Percentiles rank a stretch among this genome's conserved stretches.
Conservation (phyloP, 2,888 invertebrate species). For the Phengaris alcon region DNA sequence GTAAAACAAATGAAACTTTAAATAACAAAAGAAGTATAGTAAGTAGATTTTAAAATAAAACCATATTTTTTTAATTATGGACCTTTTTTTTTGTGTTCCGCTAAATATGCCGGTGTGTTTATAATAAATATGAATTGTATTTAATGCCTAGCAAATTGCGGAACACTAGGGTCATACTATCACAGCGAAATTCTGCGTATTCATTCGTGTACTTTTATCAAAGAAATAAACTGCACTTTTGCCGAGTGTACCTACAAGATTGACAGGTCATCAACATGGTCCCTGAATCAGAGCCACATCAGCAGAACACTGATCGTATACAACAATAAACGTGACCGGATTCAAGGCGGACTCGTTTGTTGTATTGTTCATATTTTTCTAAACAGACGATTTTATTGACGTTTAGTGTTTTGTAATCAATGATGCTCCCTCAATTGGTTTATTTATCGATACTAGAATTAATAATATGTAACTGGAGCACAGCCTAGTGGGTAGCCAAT, state of each 20-base stretch:
- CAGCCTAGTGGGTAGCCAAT: too few relatives aligned
- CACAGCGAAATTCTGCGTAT: neutral
- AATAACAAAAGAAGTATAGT: too few relatives aligned
- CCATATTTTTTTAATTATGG: too few relatives aligned
- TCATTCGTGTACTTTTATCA: neutral
- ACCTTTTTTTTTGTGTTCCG: too few relatives aligned
- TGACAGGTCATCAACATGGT: conserved; percentile 10
- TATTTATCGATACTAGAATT: neutral
- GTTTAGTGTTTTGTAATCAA: conserved; percentile 7
- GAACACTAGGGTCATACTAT: neutral
- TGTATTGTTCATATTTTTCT: conserved; percentile 8
- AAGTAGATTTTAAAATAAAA: too few relatives aligned
- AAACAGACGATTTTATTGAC: neutral
- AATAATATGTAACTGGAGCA: too few relatives aligned
- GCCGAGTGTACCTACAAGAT: neutral
- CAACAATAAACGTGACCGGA: neutral
- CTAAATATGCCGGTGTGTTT: too few relatives aligned
- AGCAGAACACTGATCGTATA: neutral
- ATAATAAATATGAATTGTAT: neutral
- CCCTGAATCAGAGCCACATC: neutral
- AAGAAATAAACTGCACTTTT: neutral
- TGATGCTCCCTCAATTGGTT: neutral
- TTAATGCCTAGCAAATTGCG: neutral
- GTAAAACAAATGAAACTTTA: too few relatives aligned
- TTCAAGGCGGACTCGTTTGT: conserved; percentile 11